Conservation (phyloP, 2,888 invertebrate species). For the Apeira syringaria region DNA sequence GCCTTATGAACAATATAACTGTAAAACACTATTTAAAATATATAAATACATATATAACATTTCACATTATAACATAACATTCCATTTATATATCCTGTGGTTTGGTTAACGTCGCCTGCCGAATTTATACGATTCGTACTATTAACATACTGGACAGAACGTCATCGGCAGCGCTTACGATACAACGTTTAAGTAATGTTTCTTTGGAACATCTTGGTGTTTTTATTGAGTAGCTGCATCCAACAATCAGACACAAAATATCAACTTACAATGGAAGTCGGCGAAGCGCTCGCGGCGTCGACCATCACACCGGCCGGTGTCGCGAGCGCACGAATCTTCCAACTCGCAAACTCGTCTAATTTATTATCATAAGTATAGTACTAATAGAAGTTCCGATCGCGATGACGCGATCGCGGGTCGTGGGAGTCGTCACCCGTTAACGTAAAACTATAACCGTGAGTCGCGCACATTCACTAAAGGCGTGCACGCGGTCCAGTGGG, state of each 20-base stretch:
- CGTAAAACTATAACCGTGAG: slow-evolving; percentile 82
- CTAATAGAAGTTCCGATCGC: slow-evolving; percentile 77
- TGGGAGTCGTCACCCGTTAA: slow-evolving; percentile 73
- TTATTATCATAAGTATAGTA: slow-evolving; percentile 82
- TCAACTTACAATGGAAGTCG: slow-evolving; percentile 69
- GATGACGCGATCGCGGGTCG: slow-evolving; percentile 65
- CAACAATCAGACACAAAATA: slow-evolving; percentile 73
- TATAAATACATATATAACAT: slow-evolving; percentile 52
- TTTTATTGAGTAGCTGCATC: slow-evolving; percentile 70
- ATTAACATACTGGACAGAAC: slow-evolving; percentile 67
- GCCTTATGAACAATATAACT: slow-evolving; percentile 56
- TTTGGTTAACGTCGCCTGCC: slow-evolving; percentile 50
- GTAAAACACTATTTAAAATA: slow-evolving; percentile 69
- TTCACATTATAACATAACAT: slow-evolving; percentile 50
- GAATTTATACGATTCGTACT: slow-evolving; percentile 48
- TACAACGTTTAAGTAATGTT: slow-evolving; percentile 53
- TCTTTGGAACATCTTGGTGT: slow-evolving; percentile 69
- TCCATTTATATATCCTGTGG: slow-evolving; percentile 32
- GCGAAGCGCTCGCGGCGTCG: slow-evolving; percentile 42
- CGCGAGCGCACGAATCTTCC: slow-evolving; percentile 61
- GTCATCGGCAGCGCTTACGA: slow-evolving; percentile 68
- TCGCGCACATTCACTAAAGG: slow-evolving; percentile 79
- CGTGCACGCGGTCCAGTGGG: slow-evolving; percentile 70
- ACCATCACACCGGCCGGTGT: slow-evolving; percentile 38
- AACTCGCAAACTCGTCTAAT: slow-evolving; percentile 68